A percentile compares a stretch with the other conserved stretches of the same genome.
phyloP scores from a whole-genome alignment of 2,888 invertebrate genomes.

The Caenorhabditis uteleia region DNA sequence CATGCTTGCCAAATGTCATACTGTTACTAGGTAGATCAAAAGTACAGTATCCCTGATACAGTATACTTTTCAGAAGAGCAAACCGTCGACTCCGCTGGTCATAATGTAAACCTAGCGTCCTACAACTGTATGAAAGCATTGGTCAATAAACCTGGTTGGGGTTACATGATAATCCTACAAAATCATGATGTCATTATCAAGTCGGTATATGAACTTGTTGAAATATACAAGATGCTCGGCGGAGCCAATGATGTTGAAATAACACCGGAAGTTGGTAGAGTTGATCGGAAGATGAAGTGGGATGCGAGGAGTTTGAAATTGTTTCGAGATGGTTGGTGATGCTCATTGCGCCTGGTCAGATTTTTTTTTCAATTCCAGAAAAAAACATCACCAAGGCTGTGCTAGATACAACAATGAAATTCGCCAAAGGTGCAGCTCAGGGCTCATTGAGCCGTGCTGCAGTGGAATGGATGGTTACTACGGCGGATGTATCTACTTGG shows the following conservation, averaged over 20 bases:
- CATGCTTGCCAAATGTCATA: conserved; percentile 38
- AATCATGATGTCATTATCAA: conserved; percentile 46
- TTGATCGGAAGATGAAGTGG: conserved; percentile 24
- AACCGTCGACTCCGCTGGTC: conserved; percentile 37
- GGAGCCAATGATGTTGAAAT: conserved; percentile 48
- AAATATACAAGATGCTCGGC: conserved; percentile 31
- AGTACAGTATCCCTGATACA: too few relatives aligned
- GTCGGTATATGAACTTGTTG: conserved; percentile 36
- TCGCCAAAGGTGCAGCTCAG: conserved; percentile 46
- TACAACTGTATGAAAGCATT: conserved; percentile 43
- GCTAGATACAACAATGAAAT: conserved; percentile 21
- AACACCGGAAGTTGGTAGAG: conserved; percentile 31
- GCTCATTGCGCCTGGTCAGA: too few relatives aligned
- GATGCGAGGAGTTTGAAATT: conserved; percentile 35
- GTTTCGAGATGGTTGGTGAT: conserved; percentile 8
- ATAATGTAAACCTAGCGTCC: conserved; percentile 41
- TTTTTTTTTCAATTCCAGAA: conserved; percentile 20
- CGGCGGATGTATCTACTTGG: conserved; percentile 23
- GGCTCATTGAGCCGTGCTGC: conserved; percentile 38
- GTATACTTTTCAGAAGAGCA: conserved; percentile 40
- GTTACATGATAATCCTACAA: conserved; percentile 43
- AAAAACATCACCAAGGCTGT: conserved; percentile 5
- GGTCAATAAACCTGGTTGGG: conserved; percentile 43
- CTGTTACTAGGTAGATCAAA: too few relatives aligned
- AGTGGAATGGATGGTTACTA: conserved; percentile 44